phyloP scores from a whole-genome alignment of 2,888 invertebrate species.

The Pollenia angustigena region DNA sequence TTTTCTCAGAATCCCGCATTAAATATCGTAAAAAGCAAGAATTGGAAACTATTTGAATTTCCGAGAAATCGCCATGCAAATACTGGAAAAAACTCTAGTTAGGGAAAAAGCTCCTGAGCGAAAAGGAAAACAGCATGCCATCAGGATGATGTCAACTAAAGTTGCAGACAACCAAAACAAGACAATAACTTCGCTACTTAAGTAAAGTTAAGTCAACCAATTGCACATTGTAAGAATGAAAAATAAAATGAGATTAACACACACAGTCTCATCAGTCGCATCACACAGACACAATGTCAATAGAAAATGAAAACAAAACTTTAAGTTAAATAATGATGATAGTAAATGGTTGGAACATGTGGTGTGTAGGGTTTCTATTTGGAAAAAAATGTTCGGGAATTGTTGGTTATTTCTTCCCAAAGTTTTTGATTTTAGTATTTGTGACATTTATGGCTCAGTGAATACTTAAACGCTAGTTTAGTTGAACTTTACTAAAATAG shows the following conservation, averaged over 20 bases:
- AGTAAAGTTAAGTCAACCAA: not conserved
- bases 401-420: too few species aligned
- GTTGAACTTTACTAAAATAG: too few species aligned
- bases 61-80: too few species aligned
- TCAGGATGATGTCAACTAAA: constrained; percentile 36
- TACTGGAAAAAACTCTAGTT: not conserved
- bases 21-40: too few species aligned
- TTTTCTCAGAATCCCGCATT: too few species aligned
- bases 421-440: too few species aligned
- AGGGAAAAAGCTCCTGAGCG: too few species aligned
- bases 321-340: constrained; percentile 41
- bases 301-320: not conserved
- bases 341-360: constrained; percentile 54
- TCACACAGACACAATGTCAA: constrained; percentile 29
- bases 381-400: too few species aligned
- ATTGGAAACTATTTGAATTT: too few species aligned
- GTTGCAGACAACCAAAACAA: too few species aligned
- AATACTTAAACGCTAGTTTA: too few species aligned
- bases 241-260: constrained; percentile 31
- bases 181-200: not conserved
- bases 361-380: not conserved
- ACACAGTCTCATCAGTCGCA: not conserved
- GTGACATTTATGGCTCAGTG: too few species aligned
- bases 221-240: not conserved
- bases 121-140: not conserved